A percentile compares a stretch with the other conserved stretches of the same genome.
Conservation (phyloP, 2,113 vertebrate genomes). For the Dendrocopos noguchii region DNA sequence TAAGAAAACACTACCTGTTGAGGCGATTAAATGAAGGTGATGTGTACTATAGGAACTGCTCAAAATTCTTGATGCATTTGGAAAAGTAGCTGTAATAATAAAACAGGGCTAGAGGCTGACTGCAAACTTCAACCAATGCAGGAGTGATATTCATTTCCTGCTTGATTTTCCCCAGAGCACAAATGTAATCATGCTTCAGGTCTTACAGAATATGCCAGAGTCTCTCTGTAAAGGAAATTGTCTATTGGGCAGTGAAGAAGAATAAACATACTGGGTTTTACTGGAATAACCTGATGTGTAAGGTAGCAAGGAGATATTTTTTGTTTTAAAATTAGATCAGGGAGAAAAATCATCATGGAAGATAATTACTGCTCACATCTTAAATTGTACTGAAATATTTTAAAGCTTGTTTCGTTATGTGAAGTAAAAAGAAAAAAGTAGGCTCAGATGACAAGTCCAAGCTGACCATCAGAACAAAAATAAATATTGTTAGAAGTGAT, state of each 20-base stretch:
- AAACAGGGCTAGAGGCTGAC: neutral
- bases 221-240: neutral
- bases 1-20: neutral
- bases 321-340: neutral
- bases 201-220: neutral
- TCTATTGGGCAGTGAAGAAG: neutral
- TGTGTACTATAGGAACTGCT: neutral
- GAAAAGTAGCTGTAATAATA: neutral
- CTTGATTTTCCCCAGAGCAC: neutral
- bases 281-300: neutral
- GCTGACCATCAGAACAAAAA: neutral
- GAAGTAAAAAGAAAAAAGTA: neutral
- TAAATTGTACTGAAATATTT: neutral
- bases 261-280: neutral
- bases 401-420: neutral
- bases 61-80: neutral
- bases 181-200: neutral
- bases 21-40: neutral
- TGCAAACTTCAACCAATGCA: neutral
- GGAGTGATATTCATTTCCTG: neutral
- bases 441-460: neutral
- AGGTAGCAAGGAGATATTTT: neutral
- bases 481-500: neutral
- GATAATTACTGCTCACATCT: neutral
- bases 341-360: neutral